These are phyloP conservation scores for Sylvilagus bachmani DNA, from an alignment of 2,113 vertebrate species.

Conservation along the genomic window DNA sequence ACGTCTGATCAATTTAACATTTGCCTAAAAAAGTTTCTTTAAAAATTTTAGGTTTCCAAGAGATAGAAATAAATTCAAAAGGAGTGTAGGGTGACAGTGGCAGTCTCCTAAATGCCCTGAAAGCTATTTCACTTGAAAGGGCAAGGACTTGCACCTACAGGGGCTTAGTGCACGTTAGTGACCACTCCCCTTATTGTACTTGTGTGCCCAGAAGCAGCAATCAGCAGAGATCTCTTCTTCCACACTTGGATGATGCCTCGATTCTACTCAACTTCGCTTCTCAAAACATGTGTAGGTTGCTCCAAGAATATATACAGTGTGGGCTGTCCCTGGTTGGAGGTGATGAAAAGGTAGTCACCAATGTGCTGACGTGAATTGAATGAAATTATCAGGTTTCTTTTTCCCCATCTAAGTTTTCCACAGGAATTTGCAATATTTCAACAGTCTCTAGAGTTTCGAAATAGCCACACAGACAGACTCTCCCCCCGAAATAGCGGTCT, in stretches of 20 bases:
- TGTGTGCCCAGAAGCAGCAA: not conserved
- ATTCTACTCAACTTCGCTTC: not conserved
- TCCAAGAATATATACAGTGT: not conserved
- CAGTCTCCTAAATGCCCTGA: too few species aligned
- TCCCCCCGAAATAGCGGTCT: too few species aligned
- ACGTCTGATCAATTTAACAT: not conserved
- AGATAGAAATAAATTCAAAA: too few species aligned
- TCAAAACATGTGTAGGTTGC: not conserved
- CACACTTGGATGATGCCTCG: not conserved
- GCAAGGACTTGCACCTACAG: not conserved
- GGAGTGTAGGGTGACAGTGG: too few species aligned
- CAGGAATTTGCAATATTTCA: not conserved
- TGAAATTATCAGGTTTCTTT: not conserved
- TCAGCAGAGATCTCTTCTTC: not conserved
- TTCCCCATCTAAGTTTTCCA: not conserved
- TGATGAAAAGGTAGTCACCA: not conserved
- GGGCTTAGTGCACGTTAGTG: too few species aligned
- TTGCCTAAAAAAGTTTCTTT: too few species aligned
- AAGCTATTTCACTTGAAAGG: not conserved
- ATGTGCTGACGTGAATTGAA: not conserved
- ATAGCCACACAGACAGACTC: not conserved
- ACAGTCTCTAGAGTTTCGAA: not conserved
- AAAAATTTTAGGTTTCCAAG: too few species aligned
- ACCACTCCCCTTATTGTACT: rapidly evolving
- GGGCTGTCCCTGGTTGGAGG: not conserved